Evolutionary conservation across 2,113 vertebrate species (phyloP).

Genomic region (Oreocharis arfaki): DNA sequence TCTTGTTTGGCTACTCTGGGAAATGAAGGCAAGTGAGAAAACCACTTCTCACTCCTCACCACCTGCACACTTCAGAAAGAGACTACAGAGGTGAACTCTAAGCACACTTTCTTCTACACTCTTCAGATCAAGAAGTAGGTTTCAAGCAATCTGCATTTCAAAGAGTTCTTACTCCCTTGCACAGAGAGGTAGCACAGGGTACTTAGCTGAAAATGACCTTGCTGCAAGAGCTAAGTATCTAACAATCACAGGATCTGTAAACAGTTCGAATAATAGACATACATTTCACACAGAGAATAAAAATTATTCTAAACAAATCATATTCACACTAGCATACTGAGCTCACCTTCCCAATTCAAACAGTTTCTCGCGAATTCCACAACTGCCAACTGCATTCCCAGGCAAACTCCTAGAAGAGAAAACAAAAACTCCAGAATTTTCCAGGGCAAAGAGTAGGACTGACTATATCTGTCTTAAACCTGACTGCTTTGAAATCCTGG

Average conservation of each 20-base stretch:
- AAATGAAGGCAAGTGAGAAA: not conserved
- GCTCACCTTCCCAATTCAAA: conserved; percentile 75
- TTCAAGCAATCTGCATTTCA: not conserved
- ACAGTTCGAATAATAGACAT: not conserved
- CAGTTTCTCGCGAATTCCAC: conserved; percentile 79
- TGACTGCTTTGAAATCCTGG: not conserved
- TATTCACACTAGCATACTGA: not conserved
- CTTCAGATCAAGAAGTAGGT: not conserved
- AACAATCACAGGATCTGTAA: not conserved
- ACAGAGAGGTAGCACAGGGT: not conserved
- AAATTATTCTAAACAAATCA: not conserved
- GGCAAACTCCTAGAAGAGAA: conserved; percentile 69
- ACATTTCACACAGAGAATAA: not conserved
- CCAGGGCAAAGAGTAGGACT: not conserved
- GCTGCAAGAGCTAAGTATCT: not conserved
- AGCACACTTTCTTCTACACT: not conserved
- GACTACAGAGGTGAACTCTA: not conserved
- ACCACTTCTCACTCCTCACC: not conserved
- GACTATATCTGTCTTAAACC: not conserved
- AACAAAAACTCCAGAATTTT: not conserved
- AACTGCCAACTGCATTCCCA: conserved; percentile 80
- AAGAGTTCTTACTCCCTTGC: not conserved
- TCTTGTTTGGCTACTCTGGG: not conserved
- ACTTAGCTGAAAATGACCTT: not conserved
- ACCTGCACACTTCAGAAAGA: not conserved